A percentile compares a stretch with the other conserved stretches of the same genome.
Conservation (phyloP, 1,140 invertebrate genomes). For the Drosophila tropicalis region DNA sequence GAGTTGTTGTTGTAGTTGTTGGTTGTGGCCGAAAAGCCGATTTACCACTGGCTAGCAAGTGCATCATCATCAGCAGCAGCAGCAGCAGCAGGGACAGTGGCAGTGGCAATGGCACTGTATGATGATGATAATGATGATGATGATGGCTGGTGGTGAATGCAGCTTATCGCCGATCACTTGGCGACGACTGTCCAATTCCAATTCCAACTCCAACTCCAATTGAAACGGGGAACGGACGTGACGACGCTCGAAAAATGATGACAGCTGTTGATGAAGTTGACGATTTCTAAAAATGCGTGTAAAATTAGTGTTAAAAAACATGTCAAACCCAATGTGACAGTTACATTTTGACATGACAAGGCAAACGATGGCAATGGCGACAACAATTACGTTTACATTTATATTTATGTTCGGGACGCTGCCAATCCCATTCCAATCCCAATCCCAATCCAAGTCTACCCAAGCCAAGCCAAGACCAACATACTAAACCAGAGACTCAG, state of each 20-base stretch:
- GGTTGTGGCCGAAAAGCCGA: slow-evolving; percentile 49
- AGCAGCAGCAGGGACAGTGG: slow-evolving; percentile 10
- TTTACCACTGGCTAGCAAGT: slow-evolving; percentile 49
- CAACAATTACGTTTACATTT: slow-evolving; percentile 71
- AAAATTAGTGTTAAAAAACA: slow-evolving; percentile 82
- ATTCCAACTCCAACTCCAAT: slow-evolving; percentile 18
- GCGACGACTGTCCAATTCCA: slow-evolving; percentile 39
- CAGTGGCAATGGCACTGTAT: slow-evolving; percentile 33
- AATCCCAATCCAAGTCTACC: not conserved
- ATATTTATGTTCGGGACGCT: slow-evolving; percentile 15
- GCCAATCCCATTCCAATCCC: not conserved
- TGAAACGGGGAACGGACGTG: slow-evolving; percentile 58
- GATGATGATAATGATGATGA: too few species aligned
- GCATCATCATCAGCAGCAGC: slow-evolving; percentile 27
- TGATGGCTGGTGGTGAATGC: slow-evolving; percentile 37
- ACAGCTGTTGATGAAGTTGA: slow-evolving; percentile 80
- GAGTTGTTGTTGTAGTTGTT: slow-evolving; percentile 24
- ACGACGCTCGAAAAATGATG: slow-evolving; percentile 75
- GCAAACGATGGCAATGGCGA: slow-evolving; percentile 51
- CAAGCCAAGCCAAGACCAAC: not conserved
- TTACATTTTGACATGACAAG: slow-evolving; percentile 73
- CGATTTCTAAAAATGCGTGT: slow-evolving; percentile 82
- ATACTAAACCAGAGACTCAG: not conserved
- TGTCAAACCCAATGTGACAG: slow-evolving; percentile 78
- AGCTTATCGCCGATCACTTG: slow-evolving; percentile 70